Conservation (phyloP, 2,113 vertebrate genomes). For the Aegithalos caudatus region DNA sequence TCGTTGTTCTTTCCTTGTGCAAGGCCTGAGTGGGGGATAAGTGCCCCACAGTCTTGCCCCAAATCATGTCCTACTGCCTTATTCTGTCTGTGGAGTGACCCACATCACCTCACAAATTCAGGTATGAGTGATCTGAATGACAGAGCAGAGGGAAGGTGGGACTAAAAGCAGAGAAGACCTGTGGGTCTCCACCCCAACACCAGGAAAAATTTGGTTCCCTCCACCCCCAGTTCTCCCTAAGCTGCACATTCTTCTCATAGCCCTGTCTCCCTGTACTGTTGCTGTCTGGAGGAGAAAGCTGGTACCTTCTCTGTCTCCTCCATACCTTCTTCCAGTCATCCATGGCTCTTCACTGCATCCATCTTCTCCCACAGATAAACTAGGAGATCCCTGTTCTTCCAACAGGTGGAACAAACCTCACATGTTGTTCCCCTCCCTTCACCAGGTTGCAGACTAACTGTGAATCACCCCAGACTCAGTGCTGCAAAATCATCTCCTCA, state of each 20-base stretch:
- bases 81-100: background rate
- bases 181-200: background rate
- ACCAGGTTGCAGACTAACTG: background rate
- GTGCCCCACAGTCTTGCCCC: background rate
- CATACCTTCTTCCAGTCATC: background rate
- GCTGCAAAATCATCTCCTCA: background rate
- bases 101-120: no score
- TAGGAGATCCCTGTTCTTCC: background rate
- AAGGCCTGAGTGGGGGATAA: background rate
- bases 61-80: background rate
- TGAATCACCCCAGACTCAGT: background rate
- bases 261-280: background rate
- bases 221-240: background rate
- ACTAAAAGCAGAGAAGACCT: background rate
- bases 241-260: background rate
- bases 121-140: background rate
- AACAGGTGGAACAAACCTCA: background rate
- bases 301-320: background rate
- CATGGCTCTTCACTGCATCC: background rate
- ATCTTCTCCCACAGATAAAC: background rate
- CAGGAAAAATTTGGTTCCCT: background rate
- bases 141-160: background rate
- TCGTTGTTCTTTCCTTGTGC: background rate
- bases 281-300: background rate
- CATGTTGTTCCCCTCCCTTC: background rate